phyloP scores from a whole-genome alignment of 2,888 invertebrate species.

The Synanthedon vespiformis region DNA sequence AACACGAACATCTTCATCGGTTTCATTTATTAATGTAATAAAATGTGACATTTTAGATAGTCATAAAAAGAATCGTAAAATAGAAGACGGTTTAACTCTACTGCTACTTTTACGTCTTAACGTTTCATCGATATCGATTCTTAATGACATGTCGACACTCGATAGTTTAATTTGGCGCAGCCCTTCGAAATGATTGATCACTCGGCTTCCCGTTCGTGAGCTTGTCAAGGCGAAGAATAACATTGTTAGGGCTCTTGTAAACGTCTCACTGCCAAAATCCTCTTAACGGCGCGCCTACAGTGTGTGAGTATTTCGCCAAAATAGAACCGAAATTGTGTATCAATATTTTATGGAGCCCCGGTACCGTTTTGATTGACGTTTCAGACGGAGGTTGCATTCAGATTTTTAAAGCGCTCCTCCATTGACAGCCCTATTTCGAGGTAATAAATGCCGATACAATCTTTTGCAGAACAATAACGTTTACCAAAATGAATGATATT shows the following conservation, averaged over 20 bases:
- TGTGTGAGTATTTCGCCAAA: slow-evolving; percentile 14
- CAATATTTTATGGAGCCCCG: slow-evolving; percentile 13
- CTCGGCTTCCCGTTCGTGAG: slow-evolving; percentile 36
- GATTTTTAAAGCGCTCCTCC: neutral
- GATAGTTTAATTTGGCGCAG: neutral
- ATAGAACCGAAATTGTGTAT: slow-evolving; percentile 15
- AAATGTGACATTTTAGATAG: neutral
- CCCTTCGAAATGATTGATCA: slow-evolving; percentile 49
- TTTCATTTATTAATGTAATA: neutral
- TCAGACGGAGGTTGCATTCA: neutral
- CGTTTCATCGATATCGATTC: slow-evolving; percentile 20
- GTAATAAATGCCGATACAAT: no score
- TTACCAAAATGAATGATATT: no score
- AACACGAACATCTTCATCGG: neutral
- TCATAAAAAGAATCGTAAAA: neutral
- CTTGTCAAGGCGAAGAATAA: slow-evolving; percentile 64
- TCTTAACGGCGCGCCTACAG: slow-evolving; percentile 33
- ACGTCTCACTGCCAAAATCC: slow-evolving; percentile 53
- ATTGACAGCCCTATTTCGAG: neutral
- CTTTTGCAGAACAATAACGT: no score
- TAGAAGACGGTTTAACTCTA: neutral
- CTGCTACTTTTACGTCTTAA: neutral
- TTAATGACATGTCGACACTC: slow-evolving; percentile 22
- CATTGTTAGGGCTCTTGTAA: slow-evolving; percentile 62
- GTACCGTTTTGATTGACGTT: neutral